Evolutionary conservation across 2,888 invertebrate genomes (phyloP), one percentile per base, ranked within the genome.

Genomic region (Drosophila borealis): DNA sequence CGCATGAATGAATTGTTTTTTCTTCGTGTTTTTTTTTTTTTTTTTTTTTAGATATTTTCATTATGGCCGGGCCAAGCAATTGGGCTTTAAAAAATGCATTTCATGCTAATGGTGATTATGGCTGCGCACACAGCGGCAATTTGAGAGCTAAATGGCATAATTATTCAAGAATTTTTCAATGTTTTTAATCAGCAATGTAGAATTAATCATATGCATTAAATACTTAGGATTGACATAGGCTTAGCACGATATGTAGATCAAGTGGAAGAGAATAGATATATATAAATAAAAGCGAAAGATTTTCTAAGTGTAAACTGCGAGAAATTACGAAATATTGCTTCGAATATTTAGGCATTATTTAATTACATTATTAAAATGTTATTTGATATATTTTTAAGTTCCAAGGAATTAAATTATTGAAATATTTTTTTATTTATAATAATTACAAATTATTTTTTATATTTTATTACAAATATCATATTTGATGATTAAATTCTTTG

Each of bases 1-100:
- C 76, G 72, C 67, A 66, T 75, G 85, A 84, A 78, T 78, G 73
- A 87, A 86, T 74, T 77, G 70, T 59, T 51, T 59, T 45, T 54
- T 41, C 17, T 25, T 36, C 33, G 19, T 44, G 4, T 21, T 25
- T 29, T 34, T 3, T 25, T 34, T 13, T 17, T n/a, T 21, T 25
- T 29, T 34, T 3, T 25, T 34, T 13, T 17, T n/a, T 4, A 14
- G 41, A 21, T 10, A 3, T 37, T 54, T 62, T 60, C 51, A 59
- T 68, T 79, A 74, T 72, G 61, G 65, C 42, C 53, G 13, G 63
- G 56, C 21, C 33, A 44, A 9, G 53, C 60, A 64, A 65, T 71
- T 72, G 66, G 44, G 69, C 57, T 57, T 44, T 53, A 44, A 37
- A 74, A 80, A 78, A 67, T 60, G 73, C 84, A 70, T 71, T 71